A percentile compares a stretch with the other conserved stretches of the same genome.
phyloP scores from a whole-genome alignment of 2,888 invertebrate genomes.

The Drosophila heteroneura region DNA sequence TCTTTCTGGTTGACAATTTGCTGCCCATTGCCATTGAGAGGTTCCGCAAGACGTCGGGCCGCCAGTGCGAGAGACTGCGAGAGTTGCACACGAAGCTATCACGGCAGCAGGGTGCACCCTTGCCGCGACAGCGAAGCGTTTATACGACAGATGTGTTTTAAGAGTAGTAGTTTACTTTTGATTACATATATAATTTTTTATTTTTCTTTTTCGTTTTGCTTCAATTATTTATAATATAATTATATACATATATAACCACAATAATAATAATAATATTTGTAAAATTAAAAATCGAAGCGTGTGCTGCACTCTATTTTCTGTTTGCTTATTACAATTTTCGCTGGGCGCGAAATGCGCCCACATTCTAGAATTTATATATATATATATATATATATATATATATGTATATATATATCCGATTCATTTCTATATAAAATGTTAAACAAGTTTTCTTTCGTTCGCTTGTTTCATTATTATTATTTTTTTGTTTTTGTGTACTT shows the following conservation, averaged over 20 bases:
- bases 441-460: conserved; percentile 64
- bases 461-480: conserved; percentile 10
- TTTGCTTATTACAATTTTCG: conserved; percentile 63
- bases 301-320: conserved; percentile 79
- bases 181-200: conserved; percentile 83
- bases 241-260: conserved; percentile 85
- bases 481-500: conserved; percentile 30
- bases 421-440: conserved; percentile 68
- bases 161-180: conserved; percentile 60
- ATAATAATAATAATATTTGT: conserved; percentile 81
- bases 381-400: conserved; percentile 43
- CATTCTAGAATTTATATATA: conserved; percentile 31
- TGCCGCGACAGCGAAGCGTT: conserved; percentile 85
- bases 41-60: conserved; percentile 81
- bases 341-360: conserved; percentile 62
- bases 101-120: conserved; percentile 78
- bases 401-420: conserved; percentile 62
- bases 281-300: conserved; percentile 81
- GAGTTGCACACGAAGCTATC: conserved; percentile 77
- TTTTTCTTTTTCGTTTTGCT: conserved; percentile 77
- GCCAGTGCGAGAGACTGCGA: conserved; percentile 76
- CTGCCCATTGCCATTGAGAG: conserved; percentile 83
- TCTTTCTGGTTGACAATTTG: conserved; percentile 83
- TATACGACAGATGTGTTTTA: conserved; percentile 85
- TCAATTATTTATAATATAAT: conserved; percentile 83